phyloP scores from a whole-genome alignment of 1,140 invertebrate species.

The Proales similis region DNA sequence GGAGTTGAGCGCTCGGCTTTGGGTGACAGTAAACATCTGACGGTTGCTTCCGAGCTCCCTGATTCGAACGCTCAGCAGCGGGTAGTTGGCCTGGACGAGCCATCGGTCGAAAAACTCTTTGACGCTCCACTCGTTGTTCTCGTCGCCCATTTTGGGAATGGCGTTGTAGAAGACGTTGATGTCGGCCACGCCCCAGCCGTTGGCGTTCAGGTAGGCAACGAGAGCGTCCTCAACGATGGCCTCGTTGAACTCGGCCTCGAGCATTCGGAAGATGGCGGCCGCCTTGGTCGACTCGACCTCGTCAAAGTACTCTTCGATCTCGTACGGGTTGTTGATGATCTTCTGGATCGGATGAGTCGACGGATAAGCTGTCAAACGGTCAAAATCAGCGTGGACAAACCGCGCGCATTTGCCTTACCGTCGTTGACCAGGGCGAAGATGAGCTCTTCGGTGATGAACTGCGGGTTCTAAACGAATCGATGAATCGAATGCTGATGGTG shows the following conservation, averaged over 20 bases:
- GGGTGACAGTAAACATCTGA: background rate
- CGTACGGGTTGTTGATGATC: conserved; percentile 1
- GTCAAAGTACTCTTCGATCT: conserved; percentile 38
- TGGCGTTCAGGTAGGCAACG: conserved; percentile 25
- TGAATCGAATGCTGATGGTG: background rate
- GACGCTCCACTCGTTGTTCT: conserved; percentile 12
- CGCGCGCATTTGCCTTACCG: too few relatives aligned
- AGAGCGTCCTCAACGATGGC: conserved; percentile 2
- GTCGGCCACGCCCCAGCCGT: conserved; percentile 25
- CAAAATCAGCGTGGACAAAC: too few relatives aligned
- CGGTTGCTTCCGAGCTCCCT: background rate
- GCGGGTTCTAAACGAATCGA: background rate
- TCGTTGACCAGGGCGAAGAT: conserved; percentile 8
- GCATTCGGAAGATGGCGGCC: conserved; percentile 36
- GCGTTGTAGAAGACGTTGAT: conserved; percentile 5
- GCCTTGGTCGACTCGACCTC: conserved; percentile 19
- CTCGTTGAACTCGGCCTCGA: background rate
- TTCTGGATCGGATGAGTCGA: conserved; percentile 34
- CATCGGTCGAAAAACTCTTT: conserved; percentile 20
- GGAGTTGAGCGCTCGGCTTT: conserved; percentile 14
- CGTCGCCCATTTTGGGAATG: background rate
- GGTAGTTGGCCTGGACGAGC: conserved; percentile 22
- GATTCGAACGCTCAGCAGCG: conserved; percentile 3
- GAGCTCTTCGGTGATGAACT: conserved; percentile 34
- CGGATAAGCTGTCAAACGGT: too few relatives aligned